phyloP scores from a whole-genome alignment of 1,140 invertebrate genomes.

The Drosophila virilis region DNA sequence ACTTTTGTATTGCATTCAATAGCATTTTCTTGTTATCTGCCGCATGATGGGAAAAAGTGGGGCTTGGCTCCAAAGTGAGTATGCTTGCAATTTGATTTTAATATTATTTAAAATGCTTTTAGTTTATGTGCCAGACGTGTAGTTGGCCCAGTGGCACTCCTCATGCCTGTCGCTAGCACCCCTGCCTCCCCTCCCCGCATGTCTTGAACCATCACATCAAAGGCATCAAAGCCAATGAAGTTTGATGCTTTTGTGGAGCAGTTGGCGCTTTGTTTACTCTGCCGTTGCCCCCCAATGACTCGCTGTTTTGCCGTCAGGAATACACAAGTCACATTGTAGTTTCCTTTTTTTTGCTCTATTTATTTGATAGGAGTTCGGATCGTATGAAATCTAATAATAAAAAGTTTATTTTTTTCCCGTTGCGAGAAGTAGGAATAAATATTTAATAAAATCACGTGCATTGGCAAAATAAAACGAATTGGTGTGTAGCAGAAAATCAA shows the following conservation, averaged over 20 bases:
- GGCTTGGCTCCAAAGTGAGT: slow-evolving; percentile 6
- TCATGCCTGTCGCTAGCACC: not conserved
- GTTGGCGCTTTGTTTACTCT: slow-evolving; percentile 48
- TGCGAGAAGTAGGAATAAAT: not conserved
- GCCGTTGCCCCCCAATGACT: slow-evolving; percentile 7
- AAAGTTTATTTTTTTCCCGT: not conserved
- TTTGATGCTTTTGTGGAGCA: slow-evolving; percentile 60
- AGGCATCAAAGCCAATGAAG: slow-evolving; percentile 60
- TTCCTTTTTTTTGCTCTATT: not conserved
- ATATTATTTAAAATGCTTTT: slow-evolving; percentile 81
- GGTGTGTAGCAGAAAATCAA: no score
- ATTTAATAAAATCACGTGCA: not conserved
- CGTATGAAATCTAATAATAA: slow-evolving; percentile 17
- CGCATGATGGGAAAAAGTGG: not conserved
- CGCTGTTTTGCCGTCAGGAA: slow-evolving; percentile 32
- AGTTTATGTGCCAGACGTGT: slow-evolving; percentile 54
- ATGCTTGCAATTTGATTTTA: slow-evolving; percentile 75
- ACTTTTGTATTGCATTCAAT: slow-evolving; percentile 57
- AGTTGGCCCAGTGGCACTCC: slow-evolving; percentile 17
- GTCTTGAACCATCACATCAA: slow-evolving; percentile 31
- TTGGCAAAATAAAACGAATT: no score
- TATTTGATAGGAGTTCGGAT: not conserved
- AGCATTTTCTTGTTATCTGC: slow-evolving; percentile 72
- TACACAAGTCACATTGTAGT: slow-evolving; percentile 8
- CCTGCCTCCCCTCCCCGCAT: not conserved